phyloP scores from a whole-genome alignment of 2,113 vertebrate species.

The Ibidorhyncha struthersii region DNA sequence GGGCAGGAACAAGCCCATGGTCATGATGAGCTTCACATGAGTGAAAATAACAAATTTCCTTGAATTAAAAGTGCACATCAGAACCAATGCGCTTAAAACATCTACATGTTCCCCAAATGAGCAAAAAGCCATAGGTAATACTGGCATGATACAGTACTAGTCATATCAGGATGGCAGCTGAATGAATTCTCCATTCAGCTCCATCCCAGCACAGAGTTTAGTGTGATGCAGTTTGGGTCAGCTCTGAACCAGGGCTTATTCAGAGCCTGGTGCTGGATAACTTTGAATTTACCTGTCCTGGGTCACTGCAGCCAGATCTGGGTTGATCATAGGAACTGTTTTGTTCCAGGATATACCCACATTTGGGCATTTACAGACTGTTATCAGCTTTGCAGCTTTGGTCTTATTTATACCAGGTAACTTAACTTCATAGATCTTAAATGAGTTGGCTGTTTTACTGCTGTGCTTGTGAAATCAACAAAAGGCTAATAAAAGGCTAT shows the following conservation, averaged over 20 bases:
- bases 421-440: not conserved
- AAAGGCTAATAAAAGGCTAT: not conserved
- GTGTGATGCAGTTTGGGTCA: not conserved
- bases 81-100: accelerated
- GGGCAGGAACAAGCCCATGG: accelerated
- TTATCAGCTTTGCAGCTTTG: not conserved
- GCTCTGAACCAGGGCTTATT: not conserved
- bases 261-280: not conserved
- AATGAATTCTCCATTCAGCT: not conserved
- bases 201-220: not conserved
- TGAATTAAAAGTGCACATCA: not conserved
- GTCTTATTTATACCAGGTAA: not conserved
- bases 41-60: not conserved
- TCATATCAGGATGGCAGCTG: not conserved
- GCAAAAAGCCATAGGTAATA: not conserved
- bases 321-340: not conserved
- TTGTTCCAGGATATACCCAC: not conserved
- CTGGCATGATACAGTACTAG: not conserved
- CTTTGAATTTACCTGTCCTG: not conserved
- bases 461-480: not conserved
- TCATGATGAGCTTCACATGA: not conserved
- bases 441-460: not conserved
- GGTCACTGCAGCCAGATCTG: not conserved
- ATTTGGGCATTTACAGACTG: not conserved
- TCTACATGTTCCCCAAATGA: not conserved